A percentile compares a stretch with the other conserved stretches of the same genome.
These are phyloP conservation scores for Rhinatrema bivittatum DNA, from an alignment of 2,797 vertebrate species.

Conservation along the genomic window DNA sequence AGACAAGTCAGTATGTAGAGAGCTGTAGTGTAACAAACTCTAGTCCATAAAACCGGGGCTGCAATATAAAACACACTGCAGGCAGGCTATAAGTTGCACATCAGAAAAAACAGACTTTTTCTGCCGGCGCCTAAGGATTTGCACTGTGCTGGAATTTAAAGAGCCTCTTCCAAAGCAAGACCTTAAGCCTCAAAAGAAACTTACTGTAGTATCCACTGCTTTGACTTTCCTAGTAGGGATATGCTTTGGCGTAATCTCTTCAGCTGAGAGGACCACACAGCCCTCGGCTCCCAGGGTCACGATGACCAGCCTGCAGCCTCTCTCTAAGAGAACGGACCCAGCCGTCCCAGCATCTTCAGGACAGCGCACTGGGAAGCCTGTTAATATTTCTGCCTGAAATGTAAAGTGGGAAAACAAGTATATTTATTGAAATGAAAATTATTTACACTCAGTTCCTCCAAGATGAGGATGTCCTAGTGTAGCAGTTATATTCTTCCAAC, in stretches of 20 bases:
- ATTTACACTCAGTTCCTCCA: too few relatives aligned
- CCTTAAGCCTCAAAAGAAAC: constrained; percentile 43
- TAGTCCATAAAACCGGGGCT: constrained; percentile 16
- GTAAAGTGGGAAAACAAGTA: constrained; percentile 23
- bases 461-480: too few relatives aligned
- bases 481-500: too few relatives aligned
- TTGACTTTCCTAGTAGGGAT: constrained; percentile 63
- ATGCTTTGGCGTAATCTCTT: constrained; percentile 59
- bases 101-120: constrained; percentile 30
- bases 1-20: too few relatives aligned
- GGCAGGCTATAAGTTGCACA: constrained; percentile 21
- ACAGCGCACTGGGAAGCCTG: constrained; percentile 54
- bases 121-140: constrained; percentile 26
- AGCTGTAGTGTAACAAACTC: constrained; percentile 13
- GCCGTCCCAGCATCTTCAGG: constrained; percentile 65
- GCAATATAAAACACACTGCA: constrained; percentile 19
- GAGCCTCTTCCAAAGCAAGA: constrained; percentile 37
- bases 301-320: constrained; percentile 74
- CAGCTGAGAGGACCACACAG: constrained; percentile 70
- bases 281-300: constrained; percentile 85
- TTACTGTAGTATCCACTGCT: constrained; percentile 88
- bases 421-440: too few relatives aligned
- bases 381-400: constrained; percentile 84
- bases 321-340: constrained; percentile 57
- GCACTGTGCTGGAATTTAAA: constrained; percentile 21